Evolutionary conservation across 2,888 invertebrate species (phyloP).

Genomic region (Ametastegia equiseti): DNA sequence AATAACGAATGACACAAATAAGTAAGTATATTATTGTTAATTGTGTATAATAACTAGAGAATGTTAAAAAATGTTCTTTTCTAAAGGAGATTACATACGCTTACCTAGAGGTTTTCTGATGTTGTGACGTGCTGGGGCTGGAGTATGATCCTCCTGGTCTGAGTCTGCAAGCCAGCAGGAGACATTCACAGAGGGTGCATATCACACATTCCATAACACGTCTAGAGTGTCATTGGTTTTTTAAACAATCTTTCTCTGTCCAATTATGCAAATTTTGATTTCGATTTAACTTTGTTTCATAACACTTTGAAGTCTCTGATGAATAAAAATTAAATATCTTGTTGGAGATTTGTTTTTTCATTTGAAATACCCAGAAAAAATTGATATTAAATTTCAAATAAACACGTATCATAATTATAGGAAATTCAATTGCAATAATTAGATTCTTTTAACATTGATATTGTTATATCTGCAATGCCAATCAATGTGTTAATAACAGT

Average conservation of each 20-base stretch:
- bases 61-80: conserved; percentile 45
- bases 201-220: conserved; percentile 75
- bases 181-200: conserved; percentile 74
- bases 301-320: neutral
- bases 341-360: neutral
- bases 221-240: conserved; percentile 69
- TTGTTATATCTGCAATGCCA: conserved; percentile 58
- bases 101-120: conserved; percentile 80
- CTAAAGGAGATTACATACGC: conserved; percentile 60
- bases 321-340: neutral
- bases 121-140: conserved; percentile 74
- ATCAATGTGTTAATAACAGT: conserved; percentile 57
- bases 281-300: conserved; percentile 15
- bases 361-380: neutral
- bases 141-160: conserved; percentile 75
- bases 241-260: conserved; percentile 47
- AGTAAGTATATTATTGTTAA: conserved; percentile 44
- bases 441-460: conserved; percentile 15
- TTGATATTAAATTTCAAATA: conserved; percentile 11
- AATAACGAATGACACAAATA: conserved; percentile 32
- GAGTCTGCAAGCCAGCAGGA: conserved; percentile 75
- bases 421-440: neutral
- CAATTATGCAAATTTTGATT: conserved; percentile 18
- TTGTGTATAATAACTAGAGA: conserved; percentile 4
- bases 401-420: neutral